phyloP scores from a whole-genome alignment of 2,888 invertebrate genomes.

The Balanococcus diminutus region DNA sequence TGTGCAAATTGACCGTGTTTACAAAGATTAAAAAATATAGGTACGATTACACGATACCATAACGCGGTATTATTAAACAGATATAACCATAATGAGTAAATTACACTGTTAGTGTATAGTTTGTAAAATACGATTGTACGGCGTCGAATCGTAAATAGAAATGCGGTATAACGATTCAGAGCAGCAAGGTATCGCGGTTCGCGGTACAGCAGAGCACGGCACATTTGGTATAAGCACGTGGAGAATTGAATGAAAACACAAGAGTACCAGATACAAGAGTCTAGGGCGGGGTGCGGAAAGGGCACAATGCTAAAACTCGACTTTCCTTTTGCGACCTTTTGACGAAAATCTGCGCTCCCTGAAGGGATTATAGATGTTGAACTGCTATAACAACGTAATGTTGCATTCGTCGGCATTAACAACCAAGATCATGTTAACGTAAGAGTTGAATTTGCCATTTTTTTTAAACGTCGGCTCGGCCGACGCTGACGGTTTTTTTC shows the following conservation, averaged over 20 bases:
- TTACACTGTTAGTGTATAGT: background rate
- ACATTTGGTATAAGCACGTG: background rate
- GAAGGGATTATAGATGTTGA: constrained; percentile 35
- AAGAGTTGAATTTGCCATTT: constrained; percentile 26
- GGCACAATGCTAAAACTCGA: background rate
- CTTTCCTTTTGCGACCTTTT: constrained; percentile 17
- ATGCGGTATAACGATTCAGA: background rate
- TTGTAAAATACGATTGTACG: constrained; percentile 5
- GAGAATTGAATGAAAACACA: constrained; percentile 20
- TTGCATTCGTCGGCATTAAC: constrained; percentile 22
- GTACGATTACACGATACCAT: background rate
- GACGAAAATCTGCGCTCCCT: constrained; percentile 33
- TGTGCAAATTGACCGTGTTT: background rate
- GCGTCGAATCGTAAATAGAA: constrained; percentile 18
- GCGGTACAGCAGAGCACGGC: background rate
- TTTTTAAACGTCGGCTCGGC: too few relatives aligned
- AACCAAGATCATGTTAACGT: constrained; percentile 24
- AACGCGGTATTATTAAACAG: background rate
- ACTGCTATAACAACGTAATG: constrained; percentile 32
- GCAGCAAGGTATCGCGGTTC: background rate
- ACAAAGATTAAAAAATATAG: constrained; percentile 12
- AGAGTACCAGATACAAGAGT: background rate
- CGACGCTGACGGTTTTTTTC: background rate
- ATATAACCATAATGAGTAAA: constrained; percentile 21
- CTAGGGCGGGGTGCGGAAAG: background rate